These are phyloP conservation scores for Mimumesa dahlbomi DNA, from an alignment of 2,888 invertebrate species.

Conservation along the genomic window DNA sequence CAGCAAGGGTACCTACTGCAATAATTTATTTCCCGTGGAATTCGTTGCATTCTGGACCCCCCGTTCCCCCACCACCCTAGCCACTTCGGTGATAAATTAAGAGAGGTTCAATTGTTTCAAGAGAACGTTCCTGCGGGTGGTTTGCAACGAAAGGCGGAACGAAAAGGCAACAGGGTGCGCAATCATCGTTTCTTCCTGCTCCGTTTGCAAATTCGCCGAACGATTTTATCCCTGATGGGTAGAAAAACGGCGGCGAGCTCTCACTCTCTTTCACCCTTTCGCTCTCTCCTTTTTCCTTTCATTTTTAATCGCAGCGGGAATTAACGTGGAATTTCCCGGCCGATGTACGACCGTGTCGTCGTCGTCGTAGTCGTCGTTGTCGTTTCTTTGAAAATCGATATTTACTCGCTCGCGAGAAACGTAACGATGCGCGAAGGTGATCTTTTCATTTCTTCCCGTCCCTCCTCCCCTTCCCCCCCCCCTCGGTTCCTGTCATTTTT, in stretches of 20 bases:
- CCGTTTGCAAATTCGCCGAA: conserved; percentile 50
- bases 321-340: conserved; percentile 28
- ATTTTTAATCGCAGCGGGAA: conserved; percentile 15
- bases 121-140: conserved; percentile 61
- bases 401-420: not conserved
- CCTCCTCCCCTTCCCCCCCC: too few relatives aligned
- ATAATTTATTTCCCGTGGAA: conserved; percentile 71
- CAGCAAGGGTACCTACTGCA: too few relatives aligned
- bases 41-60: conserved; percentile 68
- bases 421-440: too few relatives aligned
- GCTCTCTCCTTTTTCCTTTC: conserved; percentile 7
- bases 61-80: conserved; percentile 5
- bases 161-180: not conserved
- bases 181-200: conserved; percentile 44
- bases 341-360: not conserved
- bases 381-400: too few relatives aligned
- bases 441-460: too few relatives aligned
- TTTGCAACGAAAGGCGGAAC: conserved; percentile 3
- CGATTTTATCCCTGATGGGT: conserved; percentile 27
- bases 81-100: conserved; percentile 69
- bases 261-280: not conserved
- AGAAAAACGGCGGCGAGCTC: not conserved
- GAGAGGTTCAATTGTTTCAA: conserved; percentile 71
- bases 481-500: too few relatives aligned
- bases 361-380: too few relatives aligned